Evolutionary conservation across 2,113 vertebrate species (phyloP), one percentile per base, ranked within the genome.

Genomic region (Irena cyanogastra): DNA sequence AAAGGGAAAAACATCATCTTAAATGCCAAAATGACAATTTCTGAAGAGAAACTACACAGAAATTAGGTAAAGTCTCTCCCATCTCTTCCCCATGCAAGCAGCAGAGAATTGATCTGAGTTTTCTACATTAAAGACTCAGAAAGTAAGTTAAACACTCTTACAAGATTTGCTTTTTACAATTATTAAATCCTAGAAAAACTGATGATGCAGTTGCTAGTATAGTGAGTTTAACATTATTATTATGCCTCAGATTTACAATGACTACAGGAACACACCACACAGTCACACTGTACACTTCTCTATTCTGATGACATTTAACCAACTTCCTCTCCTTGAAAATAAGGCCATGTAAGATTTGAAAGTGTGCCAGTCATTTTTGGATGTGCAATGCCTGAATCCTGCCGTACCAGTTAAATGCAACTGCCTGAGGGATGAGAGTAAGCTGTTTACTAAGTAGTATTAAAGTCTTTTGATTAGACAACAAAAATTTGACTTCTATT

Each of bases 1-100:
- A 96, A 81, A 95, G 16, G 86, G 74, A 92, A 79, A 77, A 69
- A 56, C 14, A 79, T 35, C 33, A 91, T 28, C 39, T 94, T 96
- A 87, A 95, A 85, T 65, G 11, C 12, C 3, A 27, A 83, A 76
- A 59, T 9, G 21, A 33, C 10, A 35, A 21, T 35, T 70, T 81
- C 72, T 75, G 61, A 85, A 66, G 13, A 92, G 30, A 83, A 77
- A 52, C 18, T 44, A 59, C 39, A 81, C 21, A 44, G 39, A 66
- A 66, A 63, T 69, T 16, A 22, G 23, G 26, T 10, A 50, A 10
- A 79, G 13, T 22, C 33, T 80, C 92, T 53, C 60, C 35, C 30
- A 50, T 26, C n/a, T 30, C 41, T 64, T 84, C 9, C 24, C 11
- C 24, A 31, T 19, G 33, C 41, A 49, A 89, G 45, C 24, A 50